phyloP scores from a whole-genome alignment of 2,797 vertebrate species.

The Gambusia yucatana region DNA sequence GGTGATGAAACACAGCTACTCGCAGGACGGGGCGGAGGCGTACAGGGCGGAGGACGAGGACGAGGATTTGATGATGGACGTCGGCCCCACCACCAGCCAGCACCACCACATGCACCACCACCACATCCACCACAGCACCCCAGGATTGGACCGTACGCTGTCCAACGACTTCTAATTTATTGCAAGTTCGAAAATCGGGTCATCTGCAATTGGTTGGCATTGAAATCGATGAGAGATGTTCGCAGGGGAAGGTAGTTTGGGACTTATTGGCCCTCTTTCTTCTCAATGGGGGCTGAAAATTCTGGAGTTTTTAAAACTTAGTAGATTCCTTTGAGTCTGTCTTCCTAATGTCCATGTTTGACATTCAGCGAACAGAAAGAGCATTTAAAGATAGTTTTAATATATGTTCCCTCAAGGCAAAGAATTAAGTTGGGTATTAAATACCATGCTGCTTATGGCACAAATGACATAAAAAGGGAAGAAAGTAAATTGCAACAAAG shows the following conservation, averaged over 20 bases:
- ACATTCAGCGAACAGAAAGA: constrained; percentile 2
- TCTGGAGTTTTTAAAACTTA: neutral
- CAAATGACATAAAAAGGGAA: neutral
- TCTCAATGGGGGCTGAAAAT: neutral
- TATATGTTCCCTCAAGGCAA: neutral
- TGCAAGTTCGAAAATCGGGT: neutral
- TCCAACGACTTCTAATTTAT: constrained; percentile 86
- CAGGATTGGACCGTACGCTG: constrained; percentile 88
- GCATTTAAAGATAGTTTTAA: neutral
- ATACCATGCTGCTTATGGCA: neutral
- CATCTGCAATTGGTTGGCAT: neutral
- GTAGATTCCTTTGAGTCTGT: neutral
- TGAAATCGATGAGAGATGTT: neutral
- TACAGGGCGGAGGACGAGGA: constrained; percentile 85
- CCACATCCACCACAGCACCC: constrained; percentile 63
- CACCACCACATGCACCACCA: constrained; percentile 62
- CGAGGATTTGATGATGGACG: constrained; percentile 84
- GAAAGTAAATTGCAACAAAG: neutral
- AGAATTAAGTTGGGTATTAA: constrained; percentile 8
- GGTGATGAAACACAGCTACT: constrained; percentile 96
- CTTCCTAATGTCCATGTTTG: neutral
- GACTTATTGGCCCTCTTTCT: neutral
- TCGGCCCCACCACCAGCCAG: constrained; percentile 86
- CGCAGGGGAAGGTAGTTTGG: neutral
- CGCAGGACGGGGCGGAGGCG: constrained; percentile 88